A percentile compares a stretch with the other conserved stretches of the same genome.
Conservation (phyloP, 2,888 invertebrate species). For the Drosophila testacea region DNA sequence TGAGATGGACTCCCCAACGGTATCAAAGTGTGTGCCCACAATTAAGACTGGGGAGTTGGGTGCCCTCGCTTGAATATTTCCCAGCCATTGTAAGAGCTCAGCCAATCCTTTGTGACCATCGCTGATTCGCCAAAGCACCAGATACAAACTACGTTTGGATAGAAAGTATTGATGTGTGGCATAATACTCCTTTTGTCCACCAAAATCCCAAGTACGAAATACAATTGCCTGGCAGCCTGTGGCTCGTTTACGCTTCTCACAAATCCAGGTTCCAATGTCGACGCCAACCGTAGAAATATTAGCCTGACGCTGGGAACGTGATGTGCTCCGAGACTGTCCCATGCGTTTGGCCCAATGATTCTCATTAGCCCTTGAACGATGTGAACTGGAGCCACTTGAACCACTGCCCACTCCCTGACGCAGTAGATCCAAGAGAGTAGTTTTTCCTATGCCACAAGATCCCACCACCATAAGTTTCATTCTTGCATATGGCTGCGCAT, state of each 20-base stretch:
- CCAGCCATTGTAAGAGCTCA: conserved; percentile 97
- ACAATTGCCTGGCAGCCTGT: conserved; percentile 92
- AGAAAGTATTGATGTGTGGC: conserved; percentile 99
- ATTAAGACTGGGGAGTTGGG: conserved; percentile 98
- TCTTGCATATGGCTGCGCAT: conserved; percentile 96
- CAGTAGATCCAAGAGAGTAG: conserved; percentile 94
- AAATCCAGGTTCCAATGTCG: conserved; percentile 97
- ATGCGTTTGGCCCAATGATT: conserved; percentile 98
- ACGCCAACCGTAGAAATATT: conserved; percentile 98
- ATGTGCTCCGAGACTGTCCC: conserved; percentile 94
- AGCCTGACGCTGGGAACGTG: conserved; percentile 89
- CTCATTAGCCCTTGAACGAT: conserved; percentile 86
- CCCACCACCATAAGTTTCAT: conserved; percentile 99
- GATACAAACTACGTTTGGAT: conserved; percentile 96
- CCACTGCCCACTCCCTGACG: conserved; percentile 90
- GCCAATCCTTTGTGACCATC: conserved; percentile 96
- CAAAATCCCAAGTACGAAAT: conserved; percentile 99
- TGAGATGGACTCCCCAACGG: conserved; percentile 87
- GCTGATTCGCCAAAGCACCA: conserved; percentile 97
- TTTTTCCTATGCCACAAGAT: conserved; percentile 94
- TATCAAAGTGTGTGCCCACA: conserved; percentile 98
- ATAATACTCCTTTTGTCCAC: conserved; percentile 98
- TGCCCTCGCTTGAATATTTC: conserved; percentile 97
- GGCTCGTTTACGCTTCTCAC: conserved; percentile 93
- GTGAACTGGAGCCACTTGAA: conserved; percentile 86